Percentiles rank a stretch among this genome's conserved stretches.
Evolutionary conservation across 2,888 invertebrate genomes (phyloP).

Genomic region (Nysson spinosus): DNA sequence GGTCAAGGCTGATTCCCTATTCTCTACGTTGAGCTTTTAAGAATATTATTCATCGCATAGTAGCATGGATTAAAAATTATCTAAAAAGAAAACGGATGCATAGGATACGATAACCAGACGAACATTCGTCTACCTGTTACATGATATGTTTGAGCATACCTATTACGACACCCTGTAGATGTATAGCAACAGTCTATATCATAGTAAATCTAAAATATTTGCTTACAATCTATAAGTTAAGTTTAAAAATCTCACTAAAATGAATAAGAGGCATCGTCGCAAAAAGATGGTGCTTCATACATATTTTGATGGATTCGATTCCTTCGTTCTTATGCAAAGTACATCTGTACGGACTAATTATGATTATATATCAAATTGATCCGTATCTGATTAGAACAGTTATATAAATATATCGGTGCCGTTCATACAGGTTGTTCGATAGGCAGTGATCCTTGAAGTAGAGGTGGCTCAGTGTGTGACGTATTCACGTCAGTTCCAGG

Average conservation of each 20-base stretch:
- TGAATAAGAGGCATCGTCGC: slow-evolving; percentile 19
- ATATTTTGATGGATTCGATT: too few species aligned
- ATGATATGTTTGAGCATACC: slow-evolving; percentile 51
- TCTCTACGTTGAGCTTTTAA: slow-evolving; percentile 28
- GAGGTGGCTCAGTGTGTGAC: slow-evolving; percentile 59
- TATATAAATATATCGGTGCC: slow-evolving; percentile 9
- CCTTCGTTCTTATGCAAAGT: too few species aligned
- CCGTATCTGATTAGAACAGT: too few species aligned
- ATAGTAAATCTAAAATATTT: slow-evolving; percentile 19
- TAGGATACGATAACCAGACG: slow-evolving; percentile 23
- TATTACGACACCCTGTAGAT: slow-evolving; percentile 54
- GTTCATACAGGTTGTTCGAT: slow-evolving; percentile 68
- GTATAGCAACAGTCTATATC: slow-evolving; percentile 47
- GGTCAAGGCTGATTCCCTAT: slow-evolving; percentile 16
- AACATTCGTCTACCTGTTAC: slow-evolving; percentile 18
- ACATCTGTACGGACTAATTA: too few species aligned
- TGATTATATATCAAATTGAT: too few species aligned
- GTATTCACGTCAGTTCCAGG: slow-evolving; percentile 61
- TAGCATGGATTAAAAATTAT: slow-evolving; percentile 8
- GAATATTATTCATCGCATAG: background rate
- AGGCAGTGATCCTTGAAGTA: slow-evolving; percentile 64
- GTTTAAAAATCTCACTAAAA: slow-evolving; percentile 36
- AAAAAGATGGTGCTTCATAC: too few species aligned
- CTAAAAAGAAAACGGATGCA: slow-evolving; percentile 20
- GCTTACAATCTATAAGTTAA: slow-evolving; percentile 45